Evolutionary conservation across 2,888 invertebrate species (phyloP).

Genomic region (Drosophila koepferae): DNA sequence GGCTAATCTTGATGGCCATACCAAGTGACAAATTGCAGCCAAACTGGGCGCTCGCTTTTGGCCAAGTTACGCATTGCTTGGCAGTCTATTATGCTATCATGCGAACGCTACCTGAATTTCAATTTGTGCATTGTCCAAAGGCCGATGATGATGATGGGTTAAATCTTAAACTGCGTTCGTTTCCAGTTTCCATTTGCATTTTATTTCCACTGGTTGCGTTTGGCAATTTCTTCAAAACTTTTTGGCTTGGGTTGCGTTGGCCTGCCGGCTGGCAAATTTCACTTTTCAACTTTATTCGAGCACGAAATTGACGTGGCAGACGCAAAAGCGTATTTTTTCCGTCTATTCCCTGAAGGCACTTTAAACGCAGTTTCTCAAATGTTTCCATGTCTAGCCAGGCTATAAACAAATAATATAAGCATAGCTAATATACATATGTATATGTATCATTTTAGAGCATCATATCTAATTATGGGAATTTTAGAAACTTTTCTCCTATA

Average conservation of each 20-base stretch:
- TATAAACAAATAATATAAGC: conserved; percentile 11
- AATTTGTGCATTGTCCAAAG: conserved; percentile 19
- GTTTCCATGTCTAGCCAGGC: conserved; percentile 20
- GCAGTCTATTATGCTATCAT: conserved; percentile 4
- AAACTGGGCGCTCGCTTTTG: conserved; percentile 12
- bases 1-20: conserved; percentile 60
- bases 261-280: conserved; percentile 44
- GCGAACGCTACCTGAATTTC: conserved; percentile 25
- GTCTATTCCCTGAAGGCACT: conserved; percentile 12
- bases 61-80: not conserved
- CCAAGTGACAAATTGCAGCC: conserved; percentile 37
- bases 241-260: not conserved
- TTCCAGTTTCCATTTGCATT: conserved; percentile 58
- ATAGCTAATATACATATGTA: not conserved
- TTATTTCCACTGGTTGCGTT: conserved; percentile 63
- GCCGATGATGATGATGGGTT: not conserved
- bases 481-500: not conserved
- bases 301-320: conserved; percentile 61
- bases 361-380: conserved; percentile 11
- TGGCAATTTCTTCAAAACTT: conserved; percentile 52
- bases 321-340: conserved; percentile 5
- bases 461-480: not conserved
- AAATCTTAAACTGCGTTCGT: conserved; percentile 9
- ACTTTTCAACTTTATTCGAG: conserved; percentile 71
- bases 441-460: not conserved